These are phyloP conservation scores for Chrysolina haemoptera DNA, from an alignment of 2,888 invertebrate species.

Conservation along the genomic window DNA sequence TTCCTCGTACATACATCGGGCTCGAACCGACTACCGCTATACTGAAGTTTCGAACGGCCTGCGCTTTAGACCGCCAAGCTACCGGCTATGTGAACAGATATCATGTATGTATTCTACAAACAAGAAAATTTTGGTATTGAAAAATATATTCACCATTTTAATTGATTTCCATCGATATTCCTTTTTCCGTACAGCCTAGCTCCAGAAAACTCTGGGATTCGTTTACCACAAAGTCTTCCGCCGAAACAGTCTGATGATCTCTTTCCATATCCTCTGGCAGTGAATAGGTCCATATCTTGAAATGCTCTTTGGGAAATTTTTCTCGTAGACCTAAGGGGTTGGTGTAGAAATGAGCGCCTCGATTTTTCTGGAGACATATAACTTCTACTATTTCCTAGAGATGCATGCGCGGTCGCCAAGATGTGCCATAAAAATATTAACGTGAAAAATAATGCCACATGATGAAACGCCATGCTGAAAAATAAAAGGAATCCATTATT, in stretches of 20 bases:
- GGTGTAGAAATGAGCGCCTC: constrained; percentile 37
- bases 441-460: constrained; percentile 55
- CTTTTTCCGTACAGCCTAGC: constrained; percentile 51
- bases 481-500: background rate
- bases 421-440: constrained; percentile 58
- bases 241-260: constrained; percentile 65
- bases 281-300: constrained; percentile 76
- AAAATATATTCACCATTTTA: constrained; percentile 45
- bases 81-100: no score
- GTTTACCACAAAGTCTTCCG: constrained; percentile 58
- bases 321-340: constrained; percentile 68
- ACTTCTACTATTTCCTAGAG: constrained; percentile 58
- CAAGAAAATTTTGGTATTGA: background rate
- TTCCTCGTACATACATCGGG: no score
- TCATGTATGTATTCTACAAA: no score
- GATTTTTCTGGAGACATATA: constrained; percentile 44
- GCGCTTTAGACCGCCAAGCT: no score
- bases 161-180: constrained; percentile 43
- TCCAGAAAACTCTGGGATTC: constrained; percentile 48
- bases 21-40: no score
- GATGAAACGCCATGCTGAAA: constrained; percentile 55
- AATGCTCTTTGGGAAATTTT: constrained; percentile 76
- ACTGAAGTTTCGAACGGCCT: no score
- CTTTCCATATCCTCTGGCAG: constrained; percentile 79
- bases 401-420: constrained; percentile 55